Percentiles rank a stretch among this genome's conserved stretches.
Evolutionary conservation across 2,797 vertebrate genomes (phyloP).

Genomic region (Uromys caudimaculatus): DNA sequence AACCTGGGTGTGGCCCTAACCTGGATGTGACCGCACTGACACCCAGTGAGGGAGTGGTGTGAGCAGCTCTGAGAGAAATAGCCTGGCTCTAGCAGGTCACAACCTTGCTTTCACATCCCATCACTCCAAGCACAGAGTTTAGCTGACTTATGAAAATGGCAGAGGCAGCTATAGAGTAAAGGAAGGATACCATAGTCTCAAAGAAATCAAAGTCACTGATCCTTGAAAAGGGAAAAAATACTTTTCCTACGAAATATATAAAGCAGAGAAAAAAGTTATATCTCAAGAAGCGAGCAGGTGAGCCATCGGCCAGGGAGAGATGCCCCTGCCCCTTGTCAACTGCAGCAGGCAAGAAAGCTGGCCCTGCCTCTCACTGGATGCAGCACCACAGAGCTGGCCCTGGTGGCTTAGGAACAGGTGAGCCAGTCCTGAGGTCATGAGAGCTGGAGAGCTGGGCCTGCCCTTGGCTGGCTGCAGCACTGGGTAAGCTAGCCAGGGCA

Average conservation of each 20-base stretch:
- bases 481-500: not conserved
- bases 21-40: not conserved
- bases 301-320: not conserved
- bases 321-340: too few relatives aligned
- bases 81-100: not conserved
- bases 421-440: not conserved
- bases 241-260: slow-evolving; percentile 30
- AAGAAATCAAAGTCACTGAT: not conserved
- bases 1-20: not conserved
- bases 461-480: not conserved
- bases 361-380: too few relatives aligned
- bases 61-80: not conserved
- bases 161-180: not conserved
- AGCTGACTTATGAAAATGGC: not conserved
- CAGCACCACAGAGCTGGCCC: not conserved
- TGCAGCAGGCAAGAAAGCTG: not conserved
- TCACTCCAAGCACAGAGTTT: not conserved
- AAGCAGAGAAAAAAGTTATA: slow-evolving; percentile 51
- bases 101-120: not conserved
- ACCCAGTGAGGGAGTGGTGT: not conserved
- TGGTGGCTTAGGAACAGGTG: too few relatives aligned
- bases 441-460: not conserved
- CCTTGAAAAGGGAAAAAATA: not conserved
- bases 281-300: not conserved
- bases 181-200: not conserved